Base-by-base conservation (phyloP, 2,888 invertebrate species). In the Papilio protenor region DNA sequence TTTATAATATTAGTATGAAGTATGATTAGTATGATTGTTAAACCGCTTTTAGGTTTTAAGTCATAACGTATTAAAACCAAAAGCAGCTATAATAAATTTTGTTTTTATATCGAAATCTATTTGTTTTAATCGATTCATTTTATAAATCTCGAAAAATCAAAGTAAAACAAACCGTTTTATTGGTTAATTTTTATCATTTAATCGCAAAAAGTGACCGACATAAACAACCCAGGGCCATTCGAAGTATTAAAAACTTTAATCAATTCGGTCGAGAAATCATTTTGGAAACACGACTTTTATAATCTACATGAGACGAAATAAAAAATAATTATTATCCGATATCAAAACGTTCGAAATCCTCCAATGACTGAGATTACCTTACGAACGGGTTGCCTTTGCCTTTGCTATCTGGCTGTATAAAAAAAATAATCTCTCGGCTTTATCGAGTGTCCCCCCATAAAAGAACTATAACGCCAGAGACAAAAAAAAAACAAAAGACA, bases 401-500 rank as follows among this genome's bases (percentile, higher is more conserved):
- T 61, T 66, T 70, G 71, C 72, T 75, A 75, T 78, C 78, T 64
- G 64, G n/a, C n/a, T 78, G 69, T 73, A 74, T 73, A 77, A 72
- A 84, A 84, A 82, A 83, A 83, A 79, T 82, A 85, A 86, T 87
- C 85, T 86, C 83, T 80, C 75, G 79, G 76, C 81, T 82, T 87
- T 88, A 89, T 87, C 87, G 84, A 83, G 81, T 80, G 84, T 83
- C 84, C 85, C 83, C 83, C 88, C 88, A 89, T 89, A 89, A 89
- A 88, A 86, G 87, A 86, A 87, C 88, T 88, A 87, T 87, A 86
- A 85, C 84, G 86, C 83, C 84, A 82, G 77, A 52, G 59, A 66
- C 81, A 85, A 86, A 87, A 87, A 88, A n/a, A 87, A 88, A 83
- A 87, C 85, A 88, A 87, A 87, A 88, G 86, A 87, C 85, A 86